Evolutionary conservation across 1,140 invertebrate species (phyloP).

Genomic region (Apis laboriosa): DNA sequence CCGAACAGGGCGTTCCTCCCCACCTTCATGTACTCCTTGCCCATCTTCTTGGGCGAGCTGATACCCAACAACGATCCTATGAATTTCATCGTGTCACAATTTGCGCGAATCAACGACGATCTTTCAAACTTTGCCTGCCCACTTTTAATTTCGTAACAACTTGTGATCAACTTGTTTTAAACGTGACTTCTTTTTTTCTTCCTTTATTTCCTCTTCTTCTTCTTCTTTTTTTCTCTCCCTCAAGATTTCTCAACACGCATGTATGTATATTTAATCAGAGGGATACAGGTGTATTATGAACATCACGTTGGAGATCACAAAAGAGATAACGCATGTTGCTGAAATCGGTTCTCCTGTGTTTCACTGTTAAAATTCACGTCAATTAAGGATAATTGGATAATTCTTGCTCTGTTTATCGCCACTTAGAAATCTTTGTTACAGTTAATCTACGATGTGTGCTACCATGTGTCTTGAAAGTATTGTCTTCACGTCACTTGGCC

Average conservation of each 20-base stretch:
- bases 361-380: background rate
- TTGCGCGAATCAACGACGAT: background rate
- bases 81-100: slow-evolving; percentile 74
- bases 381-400: background rate
- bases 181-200: too few relatives aligned
- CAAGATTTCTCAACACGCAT: background rate
- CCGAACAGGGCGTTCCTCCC: slow-evolving; percentile 87
- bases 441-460: slow-evolving; percentile 35
- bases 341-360: background rate
- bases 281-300: background rate
- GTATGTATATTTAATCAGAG: background rate
- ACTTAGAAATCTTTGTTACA: slow-evolving; percentile 21
- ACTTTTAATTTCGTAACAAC: too few relatives aligned
- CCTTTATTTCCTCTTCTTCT: too few relatives aligned
- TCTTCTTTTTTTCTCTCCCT: too few relatives aligned
- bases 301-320: background rate
- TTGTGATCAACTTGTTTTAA: too few relatives aligned
- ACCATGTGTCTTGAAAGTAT: slow-evolving; percentile 17
- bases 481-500: slow-evolving; percentile 74
- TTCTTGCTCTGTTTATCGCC: slow-evolving; percentile 43
- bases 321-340: background rate
- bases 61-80: slow-evolving; percentile 77
- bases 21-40: slow-evolving; percentile 88
- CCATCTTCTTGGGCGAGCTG: slow-evolving; percentile 77
- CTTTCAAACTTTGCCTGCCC: too few relatives aligned